These are phyloP conservation scores for Denticeps clupeoides DNA, from an alignment of 2,797 vertebrate species.

Conservation along the genomic window DNA sequence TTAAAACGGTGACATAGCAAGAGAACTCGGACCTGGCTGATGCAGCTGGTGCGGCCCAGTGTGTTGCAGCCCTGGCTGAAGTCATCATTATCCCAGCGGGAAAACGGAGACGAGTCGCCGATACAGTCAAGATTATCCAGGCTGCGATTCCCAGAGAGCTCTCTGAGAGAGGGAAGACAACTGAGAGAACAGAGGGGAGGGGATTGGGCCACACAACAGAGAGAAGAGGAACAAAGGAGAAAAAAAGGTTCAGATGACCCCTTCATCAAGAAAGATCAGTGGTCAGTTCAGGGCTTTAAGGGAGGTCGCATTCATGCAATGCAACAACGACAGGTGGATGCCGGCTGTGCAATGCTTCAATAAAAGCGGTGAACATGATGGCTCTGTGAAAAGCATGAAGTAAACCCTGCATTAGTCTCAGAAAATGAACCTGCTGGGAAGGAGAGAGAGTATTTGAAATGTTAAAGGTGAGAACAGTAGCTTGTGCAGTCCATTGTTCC, in stretches of 20 bases:
- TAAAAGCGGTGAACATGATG: too few relatives aligned
- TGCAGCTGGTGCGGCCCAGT: constrained; percentile 57
- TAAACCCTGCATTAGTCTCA: constrained; percentile 4
- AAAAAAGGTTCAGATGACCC: constrained; percentile 1
- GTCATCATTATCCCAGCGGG: constrained; percentile 90
- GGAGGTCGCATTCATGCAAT: too few relatives aligned
- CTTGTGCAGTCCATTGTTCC: neutral
- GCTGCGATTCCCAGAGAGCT: constrained; percentile 73
- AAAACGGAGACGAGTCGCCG: constrained; percentile 74
- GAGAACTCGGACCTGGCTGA: constrained; percentile 72
- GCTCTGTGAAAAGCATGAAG: constrained; percentile 11
- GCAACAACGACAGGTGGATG: too few relatives aligned
- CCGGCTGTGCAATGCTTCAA: too few relatives aligned
- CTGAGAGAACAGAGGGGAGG: constrained; percentile 33
- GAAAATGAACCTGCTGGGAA: neutral
- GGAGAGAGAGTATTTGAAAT: neutral
- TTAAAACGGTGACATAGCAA: neutral
- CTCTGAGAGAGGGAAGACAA: constrained; percentile 71
- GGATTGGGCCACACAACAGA: neutral
- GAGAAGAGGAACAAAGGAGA: neutral
- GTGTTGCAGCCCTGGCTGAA: constrained; percentile 85
- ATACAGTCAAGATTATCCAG: constrained; percentile 90
- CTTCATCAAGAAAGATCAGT: too few relatives aligned
- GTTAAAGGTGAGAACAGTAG: neutral
- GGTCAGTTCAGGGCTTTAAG: too few relatives aligned